phyloP scores from a whole-genome alignment of 2,797 vertebrate species.

The Enteromius radiatus region DNA sequence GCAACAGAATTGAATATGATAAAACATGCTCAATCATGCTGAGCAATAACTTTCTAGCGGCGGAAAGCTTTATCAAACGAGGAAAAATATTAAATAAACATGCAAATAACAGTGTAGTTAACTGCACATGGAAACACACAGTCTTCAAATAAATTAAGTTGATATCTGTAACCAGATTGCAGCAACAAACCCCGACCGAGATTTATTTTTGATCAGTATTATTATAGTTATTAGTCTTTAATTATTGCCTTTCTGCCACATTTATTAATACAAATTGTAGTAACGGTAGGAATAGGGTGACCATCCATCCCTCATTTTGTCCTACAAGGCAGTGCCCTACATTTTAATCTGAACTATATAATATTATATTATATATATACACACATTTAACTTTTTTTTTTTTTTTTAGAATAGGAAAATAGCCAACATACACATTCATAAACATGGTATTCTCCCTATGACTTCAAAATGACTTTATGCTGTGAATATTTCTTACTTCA shows the following conservation, averaged over 20 bases:
- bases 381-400: no score
- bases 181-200: neutral
- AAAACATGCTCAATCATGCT: neutral
- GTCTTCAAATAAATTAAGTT: neutral
- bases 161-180: neutral
- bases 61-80: neutral
- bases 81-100: neutral
- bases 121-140: neutral
- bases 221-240: neutral
- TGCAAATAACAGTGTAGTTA: neutral
- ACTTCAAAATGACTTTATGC: no score
- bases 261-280: neutral
- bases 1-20: neutral
- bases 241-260: neutral
- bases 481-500: no score
- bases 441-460: neutral
- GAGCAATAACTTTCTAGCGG: neutral
- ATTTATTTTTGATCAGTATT: neutral
- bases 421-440: neutral
- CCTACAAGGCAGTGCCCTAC: no score
- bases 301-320: neutral
- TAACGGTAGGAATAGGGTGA: neutral
- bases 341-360: neutral
- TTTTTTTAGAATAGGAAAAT: neutral
- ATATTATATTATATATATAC: no score